Evolutionary conservation across 1,140 invertebrate species (phyloP).

Genomic region (Leptopilina clavipes): DNA sequence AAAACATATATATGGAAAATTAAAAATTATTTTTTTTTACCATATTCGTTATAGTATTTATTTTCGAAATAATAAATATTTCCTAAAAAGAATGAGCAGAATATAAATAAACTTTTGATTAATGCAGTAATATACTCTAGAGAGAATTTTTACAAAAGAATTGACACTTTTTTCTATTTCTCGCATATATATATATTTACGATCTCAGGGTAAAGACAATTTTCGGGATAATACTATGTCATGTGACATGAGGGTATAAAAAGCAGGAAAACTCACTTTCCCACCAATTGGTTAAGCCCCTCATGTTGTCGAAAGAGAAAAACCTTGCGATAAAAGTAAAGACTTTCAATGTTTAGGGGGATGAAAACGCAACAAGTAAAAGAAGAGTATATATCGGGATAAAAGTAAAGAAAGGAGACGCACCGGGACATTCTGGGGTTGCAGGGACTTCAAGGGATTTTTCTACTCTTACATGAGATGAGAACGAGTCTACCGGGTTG

Average conservation of each 20-base stretch:
- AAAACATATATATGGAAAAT: too few relatives aligned
- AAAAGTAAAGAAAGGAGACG: background rate
- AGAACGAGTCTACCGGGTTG: background rate
- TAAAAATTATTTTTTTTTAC: too few relatives aligned
- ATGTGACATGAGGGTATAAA: background rate
- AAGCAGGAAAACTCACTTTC: background rate
- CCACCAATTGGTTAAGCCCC: background rate
- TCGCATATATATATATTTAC: too few relatives aligned
- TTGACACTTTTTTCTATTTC: background rate
- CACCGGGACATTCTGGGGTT: background rate
- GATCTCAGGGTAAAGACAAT: background rate
- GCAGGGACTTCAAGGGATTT: background rate
- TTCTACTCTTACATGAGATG: background rate
- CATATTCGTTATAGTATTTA: too few relatives aligned
- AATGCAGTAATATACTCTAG: too few relatives aligned
- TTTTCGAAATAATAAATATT: too few relatives aligned
- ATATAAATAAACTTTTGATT: too few relatives aligned
- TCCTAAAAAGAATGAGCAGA: too few relatives aligned
- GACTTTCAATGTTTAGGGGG: slow-evolving; percentile 16
- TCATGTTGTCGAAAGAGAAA: background rate
- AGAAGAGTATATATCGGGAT: background rate
- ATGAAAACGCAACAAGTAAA: slow-evolving; percentile 21
- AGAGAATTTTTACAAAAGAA: background rate
- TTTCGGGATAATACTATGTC: background rate
- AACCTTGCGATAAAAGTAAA: slow-evolving; percentile 22